phyloP scores from a whole-genome alignment of 2,113 vertebrate genomes.

The Echinops telfairi region DNA sequence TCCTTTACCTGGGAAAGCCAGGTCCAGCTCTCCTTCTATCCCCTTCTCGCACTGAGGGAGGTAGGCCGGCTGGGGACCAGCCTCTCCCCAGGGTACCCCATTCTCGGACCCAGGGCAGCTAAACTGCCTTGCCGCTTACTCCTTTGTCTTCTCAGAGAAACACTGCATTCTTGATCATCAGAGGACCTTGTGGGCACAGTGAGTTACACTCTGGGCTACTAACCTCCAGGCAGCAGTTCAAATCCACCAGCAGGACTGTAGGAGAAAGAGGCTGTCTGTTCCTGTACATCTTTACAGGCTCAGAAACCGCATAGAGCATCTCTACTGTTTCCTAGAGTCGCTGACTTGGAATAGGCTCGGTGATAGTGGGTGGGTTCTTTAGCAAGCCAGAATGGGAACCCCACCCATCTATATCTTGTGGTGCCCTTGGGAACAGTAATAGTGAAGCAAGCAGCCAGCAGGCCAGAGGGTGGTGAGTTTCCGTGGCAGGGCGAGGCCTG shows the following conservation, averaged over 20 bases:
- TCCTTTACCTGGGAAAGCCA: background rate
- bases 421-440: background rate
- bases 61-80: background rate
- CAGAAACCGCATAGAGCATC: too few relatives aligned
- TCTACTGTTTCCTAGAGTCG: too few relatives aligned
- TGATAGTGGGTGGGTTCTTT: too few relatives aligned
- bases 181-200: background rate
- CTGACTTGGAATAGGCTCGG: too few relatives aligned
- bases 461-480: background rate
- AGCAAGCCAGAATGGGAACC: background rate
- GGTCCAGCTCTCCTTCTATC: background rate
- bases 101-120: background rate
- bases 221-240: too few relatives aligned
- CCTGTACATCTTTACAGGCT: too few relatives aligned
- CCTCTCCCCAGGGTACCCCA: background rate
- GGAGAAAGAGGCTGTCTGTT: too few relatives aligned
- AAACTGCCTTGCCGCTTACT: accelerated
- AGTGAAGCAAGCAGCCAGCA: background rate
- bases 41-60: background rate
- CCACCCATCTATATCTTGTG: background rate
- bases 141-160: background rate
- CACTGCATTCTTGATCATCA: background rate
- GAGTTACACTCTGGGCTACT: too few relatives aligned
- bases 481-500: background rate
- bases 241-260: too few relatives aligned